Base-by-base conservation (phyloP, 2,113 vertebrate genomes). In the Noturus placidus region DNA sequence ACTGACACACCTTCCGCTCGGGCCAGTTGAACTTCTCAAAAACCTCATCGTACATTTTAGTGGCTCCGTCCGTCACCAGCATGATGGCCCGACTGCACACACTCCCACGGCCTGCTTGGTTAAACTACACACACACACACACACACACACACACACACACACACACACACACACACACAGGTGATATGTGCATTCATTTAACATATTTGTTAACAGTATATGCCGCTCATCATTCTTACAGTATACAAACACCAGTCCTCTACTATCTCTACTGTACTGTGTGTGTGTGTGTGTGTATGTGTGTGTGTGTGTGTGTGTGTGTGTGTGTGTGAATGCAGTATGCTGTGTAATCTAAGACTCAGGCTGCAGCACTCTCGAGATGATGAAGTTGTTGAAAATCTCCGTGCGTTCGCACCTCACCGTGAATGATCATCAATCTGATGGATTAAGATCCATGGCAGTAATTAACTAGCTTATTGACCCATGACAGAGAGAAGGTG, bases 11-110 rank as follows among this genome's bases (percentile, higher is more conserved):
- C 96, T 99, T 99, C 88, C 98, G 95, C 69, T 99, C 97, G 0
- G 98, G 98, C 97, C 97, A 99, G 1, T 99, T 99, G 91, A 96
- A 96, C 91, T 98, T 99, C 20, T 96, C 97, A 93, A 99, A 99
- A 92, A 99, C 97, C 0, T 97, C 95, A 2, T 99, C 97, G 0
- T 99, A 97, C 81, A 97, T 99, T 91, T 96, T 94, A 70, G 98
- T 98, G 0, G 97, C 98, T 84, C 98, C 98, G 38, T 99, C 98
- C 0, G 98, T 99, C 89, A 99, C 96, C 38, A 99, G 92, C 98
- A 99, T 99, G 90, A 99, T 98, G 83, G 98, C 98, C 92, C 98
- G 98, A 89, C 97, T 99, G 94, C 98, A 99, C 89, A 97, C 95
- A 79, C 98, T 99, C 61, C 98, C 98, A 90, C 96, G 97, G 72